Base-by-base conservation (phyloP, 1,140 invertebrate species). In the Drosophila mojavensis region DNA sequence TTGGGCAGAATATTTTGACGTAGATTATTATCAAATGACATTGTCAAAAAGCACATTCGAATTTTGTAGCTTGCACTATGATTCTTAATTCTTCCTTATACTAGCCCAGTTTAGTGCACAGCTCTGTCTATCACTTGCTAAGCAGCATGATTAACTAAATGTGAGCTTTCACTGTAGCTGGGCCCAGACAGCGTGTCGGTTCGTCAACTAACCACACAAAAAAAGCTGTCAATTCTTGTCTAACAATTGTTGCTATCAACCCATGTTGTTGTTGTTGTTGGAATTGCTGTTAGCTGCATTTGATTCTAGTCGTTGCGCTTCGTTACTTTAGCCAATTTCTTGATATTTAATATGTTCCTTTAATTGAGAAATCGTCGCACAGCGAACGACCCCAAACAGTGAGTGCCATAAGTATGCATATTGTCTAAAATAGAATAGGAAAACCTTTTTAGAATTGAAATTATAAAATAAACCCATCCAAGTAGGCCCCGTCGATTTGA, bases 331-430 rank as follows among this genome's bases (percentile, higher is more conserved):
- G 71, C 64, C 61, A 75, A 80, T 68, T 61, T 62, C 71, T 75
- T 88, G 79, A 88, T 73, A 88, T 88, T 89, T 60, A 83, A 88
- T 88, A 79, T 73, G 79, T n/a, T 88, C 79, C 75, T 83, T 86
- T 88, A 77, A 82, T 88, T 86, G 59, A 54, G 50, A 58, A 70
- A 69, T 41, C 59, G 53, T 39, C 53, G 58, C 33, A 43, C 30
- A 36, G 26, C 47, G 45, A 24, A 33, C 43, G 17, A 13, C 20
- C 47, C 13, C 7, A 20, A 56, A 65, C 54, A 73, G 36, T 73
- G 13, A 2, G 3, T 17, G 20, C 5, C 5, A 54, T 65, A 72
- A 72, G 47, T 66, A 66, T 41, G 36, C 33, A 17, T 7, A 17
- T 20, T 6, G 1, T 47, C 20, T 17, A 30, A 30, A 5, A 30